These are phyloP conservation scores for Steromphala cineraria DNA, from an alignment of 2,888 invertebrate genomes.

Conservation along the genomic window DNA sequence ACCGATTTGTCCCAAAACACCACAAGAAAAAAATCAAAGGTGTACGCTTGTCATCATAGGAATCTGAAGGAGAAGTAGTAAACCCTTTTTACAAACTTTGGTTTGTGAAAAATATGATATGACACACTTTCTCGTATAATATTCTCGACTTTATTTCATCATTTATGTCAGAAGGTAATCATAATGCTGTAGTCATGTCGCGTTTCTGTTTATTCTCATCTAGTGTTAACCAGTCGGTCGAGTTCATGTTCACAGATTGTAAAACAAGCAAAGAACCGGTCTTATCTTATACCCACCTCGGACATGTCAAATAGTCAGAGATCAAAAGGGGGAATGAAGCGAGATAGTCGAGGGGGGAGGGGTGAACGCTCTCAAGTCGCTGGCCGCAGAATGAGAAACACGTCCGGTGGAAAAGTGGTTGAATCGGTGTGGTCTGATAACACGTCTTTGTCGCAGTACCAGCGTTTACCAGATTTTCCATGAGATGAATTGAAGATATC, in stretches of 20 bases:
- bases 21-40: no score
- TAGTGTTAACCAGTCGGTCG: not conserved
- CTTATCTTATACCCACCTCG: not conserved
- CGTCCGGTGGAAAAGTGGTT: not conserved
- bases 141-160: no score
- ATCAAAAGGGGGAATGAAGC: not conserved
- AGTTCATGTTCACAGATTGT: constrained; percentile 3
- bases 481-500: not conserved
- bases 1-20: no score
- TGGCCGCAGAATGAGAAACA: not conserved
- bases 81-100: no score
- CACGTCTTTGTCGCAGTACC: not conserved
- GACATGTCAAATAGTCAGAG: not conserved
- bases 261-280: not conserved
- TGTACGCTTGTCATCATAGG: no score
- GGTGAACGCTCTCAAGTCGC: not conserved
- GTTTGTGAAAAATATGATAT: no score
- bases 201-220: not conserved
- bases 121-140: no score
- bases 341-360: not conserved
- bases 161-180: no score
- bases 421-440: not conserved
- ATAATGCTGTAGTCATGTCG: no score
- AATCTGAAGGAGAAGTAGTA: no score
- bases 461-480: not conserved